Conservation (phyloP, 1,140 invertebrate genomes). For the Wiebesia pumilae region DNA sequence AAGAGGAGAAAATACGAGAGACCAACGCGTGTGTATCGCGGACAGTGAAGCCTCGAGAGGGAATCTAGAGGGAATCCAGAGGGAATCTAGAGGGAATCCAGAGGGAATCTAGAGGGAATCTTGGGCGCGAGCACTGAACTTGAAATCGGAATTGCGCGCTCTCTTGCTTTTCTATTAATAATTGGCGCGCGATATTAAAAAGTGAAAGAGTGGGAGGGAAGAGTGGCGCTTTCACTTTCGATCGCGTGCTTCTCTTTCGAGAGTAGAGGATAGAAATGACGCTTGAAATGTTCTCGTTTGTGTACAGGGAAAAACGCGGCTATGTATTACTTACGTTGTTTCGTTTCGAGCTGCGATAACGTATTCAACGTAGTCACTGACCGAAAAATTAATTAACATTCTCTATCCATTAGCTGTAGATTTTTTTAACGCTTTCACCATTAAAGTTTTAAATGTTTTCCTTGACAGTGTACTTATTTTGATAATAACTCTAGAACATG, state of each 20-base stretch:
- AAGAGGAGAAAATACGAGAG: background rate
- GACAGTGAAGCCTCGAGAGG: background rate
- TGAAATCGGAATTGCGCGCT: conserved; percentile 39
- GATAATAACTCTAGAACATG: too few relatives aligned
- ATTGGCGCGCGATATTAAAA: background rate
- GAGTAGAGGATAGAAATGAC: background rate
- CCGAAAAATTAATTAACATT: background rate
- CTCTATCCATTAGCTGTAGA: background rate
- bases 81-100: too few relatives aligned
- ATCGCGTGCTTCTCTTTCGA: background rate
- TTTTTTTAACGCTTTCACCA: too few relatives aligned
- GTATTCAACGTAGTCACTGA: too few relatives aligned
- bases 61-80: too few relatives aligned
- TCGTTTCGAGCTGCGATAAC: too few relatives aligned
- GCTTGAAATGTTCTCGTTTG: too few relatives aligned
- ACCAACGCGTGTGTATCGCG: background rate
- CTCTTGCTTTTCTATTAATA: conserved; percentile 46
- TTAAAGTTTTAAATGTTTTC: too few relatives aligned
- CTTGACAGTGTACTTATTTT: too few relatives aligned
- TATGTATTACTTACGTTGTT: too few relatives aligned
- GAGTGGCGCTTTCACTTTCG: background rate
- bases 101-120: background rate
- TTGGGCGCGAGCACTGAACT: conserved; percentile 17
- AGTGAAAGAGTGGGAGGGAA: background rate
- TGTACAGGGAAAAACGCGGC: too few relatives aligned